Conservation (phyloP, 2,113 vertebrate genomes). For the Potamarius usumacintae region DNA sequence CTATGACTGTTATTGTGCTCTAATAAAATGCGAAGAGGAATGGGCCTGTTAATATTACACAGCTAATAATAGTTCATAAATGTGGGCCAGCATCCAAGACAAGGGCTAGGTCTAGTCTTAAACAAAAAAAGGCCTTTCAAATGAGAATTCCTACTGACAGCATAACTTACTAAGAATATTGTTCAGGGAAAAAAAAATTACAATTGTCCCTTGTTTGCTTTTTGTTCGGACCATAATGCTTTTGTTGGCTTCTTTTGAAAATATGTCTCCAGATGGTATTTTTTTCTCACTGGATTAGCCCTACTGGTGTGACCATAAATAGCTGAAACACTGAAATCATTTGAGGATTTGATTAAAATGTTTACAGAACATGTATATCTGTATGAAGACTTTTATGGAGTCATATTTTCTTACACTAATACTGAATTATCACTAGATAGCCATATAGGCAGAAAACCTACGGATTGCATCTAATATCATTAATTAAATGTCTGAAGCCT, state of each 20-base stretch:
- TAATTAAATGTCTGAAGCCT: neutral
- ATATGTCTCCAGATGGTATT: neutral
- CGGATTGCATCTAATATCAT: neutral
- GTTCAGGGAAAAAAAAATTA: neutral
- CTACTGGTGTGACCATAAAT: neutral
- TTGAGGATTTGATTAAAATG: neutral
- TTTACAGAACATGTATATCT: neutral
- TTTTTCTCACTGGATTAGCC: neutral
- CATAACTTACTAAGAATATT: neutral
- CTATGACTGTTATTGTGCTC: constrained; percentile 28
- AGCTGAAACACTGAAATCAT: neutral
- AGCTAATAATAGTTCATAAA: constrained; percentile 31
- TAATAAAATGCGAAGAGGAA: constrained; percentile 22
- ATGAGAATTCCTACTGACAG: neutral
- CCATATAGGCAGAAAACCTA: neutral
- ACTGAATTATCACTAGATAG: neutral
- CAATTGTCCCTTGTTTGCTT: neutral
- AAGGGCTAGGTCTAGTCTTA: constrained; percentile 4
- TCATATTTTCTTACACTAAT: neutral
- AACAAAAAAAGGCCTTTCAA: constrained; percentile 15
- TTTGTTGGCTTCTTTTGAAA: neutral
- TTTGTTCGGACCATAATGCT: neutral
- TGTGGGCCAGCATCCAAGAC: constrained; percentile 21
- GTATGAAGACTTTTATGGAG: neutral
- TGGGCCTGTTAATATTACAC: constrained; percentile 24